Conservation (phyloP, 2,888 invertebrate species). For the Azorinus chamasolen region DNA sequence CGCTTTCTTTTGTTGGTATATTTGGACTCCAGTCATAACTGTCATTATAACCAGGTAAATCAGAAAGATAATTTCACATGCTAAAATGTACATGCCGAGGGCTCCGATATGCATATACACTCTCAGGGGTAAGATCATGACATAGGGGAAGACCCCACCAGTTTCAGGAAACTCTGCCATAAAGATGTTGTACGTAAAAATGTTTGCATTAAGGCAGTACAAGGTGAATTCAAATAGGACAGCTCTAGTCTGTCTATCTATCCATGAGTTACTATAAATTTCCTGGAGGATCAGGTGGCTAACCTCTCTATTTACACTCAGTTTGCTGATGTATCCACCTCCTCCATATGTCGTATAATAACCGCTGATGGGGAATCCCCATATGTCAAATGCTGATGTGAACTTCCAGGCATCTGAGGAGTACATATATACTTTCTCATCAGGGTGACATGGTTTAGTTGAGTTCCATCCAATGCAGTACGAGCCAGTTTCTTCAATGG, state of each 20-base stretch:
- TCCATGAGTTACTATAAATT: slow-evolving; percentile 69
- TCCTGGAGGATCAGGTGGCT: slow-evolving; percentile 69
- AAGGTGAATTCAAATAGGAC: slow-evolving; percentile 80
- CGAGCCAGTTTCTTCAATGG: slow-evolving; percentile 55
- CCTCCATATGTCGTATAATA: slow-evolving; percentile 70
- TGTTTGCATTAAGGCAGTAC: slow-evolving; percentile 77
- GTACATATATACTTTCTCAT: slow-evolving; percentile 55
- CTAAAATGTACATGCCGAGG: slow-evolving; percentile 64
- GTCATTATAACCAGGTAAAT: slow-evolving; percentile 62
- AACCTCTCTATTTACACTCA: slow-evolving; percentile 70
- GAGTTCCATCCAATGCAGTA: slow-evolving; percentile 70
- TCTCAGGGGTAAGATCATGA: slow-evolving; percentile 68
- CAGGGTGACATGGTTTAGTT: slow-evolving; percentile 48
- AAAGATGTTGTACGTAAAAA: slow-evolving; percentile 77
- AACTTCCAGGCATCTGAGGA: slow-evolving; percentile 73
- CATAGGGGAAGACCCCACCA: slow-evolving; percentile 74
- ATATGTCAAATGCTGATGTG: slow-evolving; percentile 68
- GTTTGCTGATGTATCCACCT: slow-evolving; percentile 78
- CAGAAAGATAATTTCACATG: slow-evolving; percentile 67
- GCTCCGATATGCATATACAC: slow-evolving; percentile 69
- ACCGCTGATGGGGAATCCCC: slow-evolving; percentile 73
- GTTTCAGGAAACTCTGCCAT: slow-evolving; percentile 80
- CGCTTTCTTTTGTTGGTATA: slow-evolving; percentile 54
- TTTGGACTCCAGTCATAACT: slow-evolving; percentile 48
- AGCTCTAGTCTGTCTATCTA: slow-evolving; percentile 77